Evolutionary conservation across 2,888 invertebrate genomes (phyloP), one percentile per base, ranked within the genome.

Genomic region (Junonia oenone): DNA sequence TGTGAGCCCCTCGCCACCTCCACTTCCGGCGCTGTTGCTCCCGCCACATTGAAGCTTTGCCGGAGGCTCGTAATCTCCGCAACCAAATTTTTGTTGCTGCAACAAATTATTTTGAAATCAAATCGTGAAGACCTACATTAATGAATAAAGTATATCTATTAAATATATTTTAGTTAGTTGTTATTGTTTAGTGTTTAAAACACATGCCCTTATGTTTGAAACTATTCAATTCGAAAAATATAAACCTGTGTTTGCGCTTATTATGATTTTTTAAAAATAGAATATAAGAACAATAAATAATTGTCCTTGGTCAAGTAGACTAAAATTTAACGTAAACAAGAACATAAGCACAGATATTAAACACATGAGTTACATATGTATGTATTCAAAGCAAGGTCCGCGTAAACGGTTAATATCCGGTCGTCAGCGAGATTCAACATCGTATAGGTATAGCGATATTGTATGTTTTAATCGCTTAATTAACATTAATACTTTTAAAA

Each of bases 51-150:
- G 88, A 58, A 90, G 84, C 82, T 96, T 96, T 59, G 95, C 94
- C 57, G 95, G 95, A 48, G 95, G 95, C 78, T 95, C 95, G 75
- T 93, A 93, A 62, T 92, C 92, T 45, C 94, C 82, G 92, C 93
- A 87, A 90, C 93, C 89, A 88, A 96, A 95, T 90, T 96, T 96
- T 92, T 95, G 96, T 92, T 96, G 95, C 96, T 96, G 93, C 59
- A 87, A 89, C 77, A 85, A 82, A 70, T 58, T 48, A 45, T 37
- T 52, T 11, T 22, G 15, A 1, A 13, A 40, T 51, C 51, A 50
- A 17, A 13, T 46, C 14, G 14, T 15, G 9, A 35, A 17, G 13
- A 14, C 29, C 15, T 27, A 45, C 17, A 8, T 29, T 17, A 17
- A 26, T 48, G 0, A 0, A 29, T 5, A 3, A n/a, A n/a, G n/a